These are phyloP conservation scores for Lucilia cuprina DNA, from an alignment of 1,140 invertebrate genomes.

Conservation along the genomic window DNA sequence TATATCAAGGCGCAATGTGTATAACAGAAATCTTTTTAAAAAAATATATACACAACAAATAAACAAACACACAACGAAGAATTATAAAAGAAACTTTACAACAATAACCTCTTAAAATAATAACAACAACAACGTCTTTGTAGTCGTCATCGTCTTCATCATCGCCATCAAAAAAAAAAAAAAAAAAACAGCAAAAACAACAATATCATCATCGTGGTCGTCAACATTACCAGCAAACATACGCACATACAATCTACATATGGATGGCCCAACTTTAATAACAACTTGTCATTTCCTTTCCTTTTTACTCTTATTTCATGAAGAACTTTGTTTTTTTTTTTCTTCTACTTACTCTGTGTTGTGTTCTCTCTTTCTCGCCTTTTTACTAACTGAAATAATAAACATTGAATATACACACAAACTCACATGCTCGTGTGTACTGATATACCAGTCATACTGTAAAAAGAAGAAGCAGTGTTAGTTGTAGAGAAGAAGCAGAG, in stretches of 20 bases:
- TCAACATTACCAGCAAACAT: background rate
- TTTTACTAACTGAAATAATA: background rate
- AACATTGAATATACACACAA: background rate
- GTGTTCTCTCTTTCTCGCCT: background rate
- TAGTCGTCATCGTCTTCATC: constrained; percentile 16
- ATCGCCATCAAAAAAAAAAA: background rate
- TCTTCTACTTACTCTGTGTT: background rate
- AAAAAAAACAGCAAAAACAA: too few relatives aligned
- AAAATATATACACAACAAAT: background rate
- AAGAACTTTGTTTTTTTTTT: background rate
- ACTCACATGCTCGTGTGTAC: background rate
- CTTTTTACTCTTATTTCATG: too few relatives aligned
- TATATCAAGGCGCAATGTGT: background rate
- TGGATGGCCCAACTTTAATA: background rate
- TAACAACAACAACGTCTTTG: background rate
- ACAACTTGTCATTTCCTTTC: background rate
- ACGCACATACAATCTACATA: background rate
- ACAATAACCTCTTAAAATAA: constrained; percentile 33
- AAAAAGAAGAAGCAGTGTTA: background rate
- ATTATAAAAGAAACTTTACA: constrained; percentile 12
- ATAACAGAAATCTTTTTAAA: constrained; percentile 14
- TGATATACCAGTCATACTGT: background rate
- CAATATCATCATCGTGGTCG: background rate
- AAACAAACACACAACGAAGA: constrained; percentile 8
- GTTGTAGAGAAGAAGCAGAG: background rate